phyloP scores from a whole-genome alignment of 2,113 vertebrate genomes.

The Sisor rabdophorus region DNA sequence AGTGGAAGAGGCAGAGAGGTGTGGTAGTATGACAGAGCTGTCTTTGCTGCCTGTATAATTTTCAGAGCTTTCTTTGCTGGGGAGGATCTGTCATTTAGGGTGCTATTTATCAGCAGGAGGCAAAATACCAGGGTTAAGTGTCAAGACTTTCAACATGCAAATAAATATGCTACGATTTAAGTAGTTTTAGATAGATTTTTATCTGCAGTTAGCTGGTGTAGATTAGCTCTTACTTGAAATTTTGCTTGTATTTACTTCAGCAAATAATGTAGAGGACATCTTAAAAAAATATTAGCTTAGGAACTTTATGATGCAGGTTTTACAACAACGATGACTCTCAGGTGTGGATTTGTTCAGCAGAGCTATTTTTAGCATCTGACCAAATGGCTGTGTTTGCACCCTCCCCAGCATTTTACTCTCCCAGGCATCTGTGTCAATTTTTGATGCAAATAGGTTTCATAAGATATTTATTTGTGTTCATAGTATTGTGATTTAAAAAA shows the following conservation, averaged over 20 bases:
- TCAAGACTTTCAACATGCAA: constrained; percentile 33
- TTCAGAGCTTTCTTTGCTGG: constrained; percentile 51
- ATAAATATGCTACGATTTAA: background rate
- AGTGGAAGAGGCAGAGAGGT: background rate
- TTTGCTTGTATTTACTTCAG: background rate
- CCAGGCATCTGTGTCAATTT: constrained; percentile 1
- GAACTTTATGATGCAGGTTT: background rate
- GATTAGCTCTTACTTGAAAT: background rate
- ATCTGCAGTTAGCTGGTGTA: too few species aligned
- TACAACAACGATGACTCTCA: constrained; percentile 5
- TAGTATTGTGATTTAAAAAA: background rate
- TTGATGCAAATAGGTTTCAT: background rate
- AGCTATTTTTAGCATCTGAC: constrained; percentile 32
- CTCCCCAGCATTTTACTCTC: constrained; percentile 15
- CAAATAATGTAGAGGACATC: background rate
- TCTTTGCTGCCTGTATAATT: constrained; percentile 59
- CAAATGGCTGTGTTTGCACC: constrained; percentile 11
- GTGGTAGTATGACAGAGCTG: constrained; percentile 53
- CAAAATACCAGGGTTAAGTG: constrained; percentile 40
- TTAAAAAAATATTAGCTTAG: background rate
- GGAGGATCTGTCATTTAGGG: constrained; percentile 60
- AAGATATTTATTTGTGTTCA: background rate
- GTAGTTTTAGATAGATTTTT: too few species aligned
- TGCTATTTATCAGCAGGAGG: constrained; percentile 58
- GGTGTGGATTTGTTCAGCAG: constrained; percentile 31